Evolutionary conservation across 2,888 invertebrate genomes (phyloP).

Genomic region (Rapana venosa): DNA sequence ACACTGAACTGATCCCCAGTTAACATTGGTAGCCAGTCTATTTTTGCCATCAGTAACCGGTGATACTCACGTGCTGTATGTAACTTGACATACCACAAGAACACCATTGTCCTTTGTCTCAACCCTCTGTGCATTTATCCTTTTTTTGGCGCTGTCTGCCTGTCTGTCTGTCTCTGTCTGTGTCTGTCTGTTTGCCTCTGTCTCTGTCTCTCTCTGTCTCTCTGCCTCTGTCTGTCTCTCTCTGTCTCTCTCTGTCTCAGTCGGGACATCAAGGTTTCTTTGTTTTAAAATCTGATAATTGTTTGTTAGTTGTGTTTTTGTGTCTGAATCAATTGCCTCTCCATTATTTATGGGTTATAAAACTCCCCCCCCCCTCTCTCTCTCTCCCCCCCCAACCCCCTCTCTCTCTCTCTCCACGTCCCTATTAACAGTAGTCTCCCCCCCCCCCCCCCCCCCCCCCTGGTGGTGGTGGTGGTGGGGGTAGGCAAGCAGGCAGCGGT

Average conservation of each 20-base stretch:
- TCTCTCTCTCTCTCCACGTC: not conserved
- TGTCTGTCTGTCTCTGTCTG: not conserved
- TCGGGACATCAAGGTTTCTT: no score
- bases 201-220: not conserved
- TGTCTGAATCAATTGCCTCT: no score
- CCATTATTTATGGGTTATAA: no score
- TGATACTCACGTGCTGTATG: no score
- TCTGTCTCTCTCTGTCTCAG: slow-evolving; percentile 13
- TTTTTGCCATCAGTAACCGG: no score
- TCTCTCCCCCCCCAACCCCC: not conserved
- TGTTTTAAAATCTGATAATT: not conserved
- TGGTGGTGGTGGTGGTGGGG: not conserved
- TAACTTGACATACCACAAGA: no score
- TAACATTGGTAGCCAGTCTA: no score
- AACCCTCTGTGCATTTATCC: not conserved
- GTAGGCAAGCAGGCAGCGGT: not conserved
- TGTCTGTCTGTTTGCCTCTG: not conserved
- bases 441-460: not conserved
- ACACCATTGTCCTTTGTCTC: no score
- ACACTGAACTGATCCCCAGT: no score
- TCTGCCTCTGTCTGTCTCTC: slow-evolving; percentile 9
- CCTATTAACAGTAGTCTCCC: not conserved
- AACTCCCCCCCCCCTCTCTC: not conserved
- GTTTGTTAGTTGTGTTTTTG: no score
- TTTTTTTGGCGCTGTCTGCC: not conserved